These are phyloP conservation scores for human DNA, from an alignment of 2,113 vertebrate species.

Conservation along the genomic window GRCh38 chr6:36304501-36305000, in stretches of 20 bases:
- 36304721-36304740: not conserved
- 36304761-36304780: not conserved
- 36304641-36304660: not conserved
- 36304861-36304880: not conserved
- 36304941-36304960: not conserved
- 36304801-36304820: not conserved
- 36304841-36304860: not conserved
- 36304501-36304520: too few species aligned
- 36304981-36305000: rapidly evolving
- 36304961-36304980: not conserved
- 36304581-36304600: too few species aligned
- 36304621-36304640: too few species aligned
- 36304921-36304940: not conserved
- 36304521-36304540: too few species aligned
- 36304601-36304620: too few species aligned
- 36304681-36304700: not conserved
- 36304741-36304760: not conserved
- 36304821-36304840: not conserved
- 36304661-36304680: not conserved
- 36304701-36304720: not conserved
- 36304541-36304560: too few species aligned
- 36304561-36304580: too few species aligned
- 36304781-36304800: not conserved
- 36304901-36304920: not conserved
- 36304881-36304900: not conserved